A percentile compares a stretch with the other conserved stretches of the same genome.
Evolutionary conservation across 2,797 vertebrate species (phyloP).

Genomic region (Vespertilio murinus): DNA sequence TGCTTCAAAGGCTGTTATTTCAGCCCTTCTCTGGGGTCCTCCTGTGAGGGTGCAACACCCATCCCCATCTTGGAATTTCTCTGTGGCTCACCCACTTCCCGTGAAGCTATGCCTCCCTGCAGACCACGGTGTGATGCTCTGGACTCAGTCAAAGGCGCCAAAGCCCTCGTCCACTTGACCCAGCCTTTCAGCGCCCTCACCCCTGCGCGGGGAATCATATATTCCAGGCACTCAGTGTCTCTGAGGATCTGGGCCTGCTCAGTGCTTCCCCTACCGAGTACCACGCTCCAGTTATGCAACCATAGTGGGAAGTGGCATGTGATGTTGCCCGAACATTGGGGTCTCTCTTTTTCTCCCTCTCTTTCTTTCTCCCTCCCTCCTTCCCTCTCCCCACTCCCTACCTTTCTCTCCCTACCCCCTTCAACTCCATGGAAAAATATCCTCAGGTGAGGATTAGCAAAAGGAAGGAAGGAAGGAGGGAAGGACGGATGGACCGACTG

Average conservation of each 20-base stretch:
- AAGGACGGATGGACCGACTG: no score
- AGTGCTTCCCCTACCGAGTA: background rate
- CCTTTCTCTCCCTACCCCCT: no score
- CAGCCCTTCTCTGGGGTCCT: background rate
- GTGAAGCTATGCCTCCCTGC: fast-evolving
- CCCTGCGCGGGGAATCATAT: background rate
- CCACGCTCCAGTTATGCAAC: background rate
- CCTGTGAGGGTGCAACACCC: background rate
- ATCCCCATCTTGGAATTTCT: background rate
- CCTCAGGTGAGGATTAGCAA: no score
- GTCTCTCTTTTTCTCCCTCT: background rate
- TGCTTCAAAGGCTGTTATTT: background rate
- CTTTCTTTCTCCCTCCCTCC: no score
- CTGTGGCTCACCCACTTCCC: background rate
- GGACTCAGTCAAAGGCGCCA: background rate
- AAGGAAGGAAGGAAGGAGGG: no score
- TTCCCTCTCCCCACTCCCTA: no score
- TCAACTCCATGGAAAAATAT: no score
- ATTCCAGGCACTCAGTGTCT: background rate
- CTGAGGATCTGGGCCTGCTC: background rate
- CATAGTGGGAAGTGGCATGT: background rate
- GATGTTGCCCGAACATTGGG: background rate
- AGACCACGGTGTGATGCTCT: background rate
- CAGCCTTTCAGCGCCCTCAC: background rate
- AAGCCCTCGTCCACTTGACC: background rate